Evolutionary conservation across 2,888 invertebrate species (phyloP).

Genomic region (Lasioglossum villosulum): DNA sequence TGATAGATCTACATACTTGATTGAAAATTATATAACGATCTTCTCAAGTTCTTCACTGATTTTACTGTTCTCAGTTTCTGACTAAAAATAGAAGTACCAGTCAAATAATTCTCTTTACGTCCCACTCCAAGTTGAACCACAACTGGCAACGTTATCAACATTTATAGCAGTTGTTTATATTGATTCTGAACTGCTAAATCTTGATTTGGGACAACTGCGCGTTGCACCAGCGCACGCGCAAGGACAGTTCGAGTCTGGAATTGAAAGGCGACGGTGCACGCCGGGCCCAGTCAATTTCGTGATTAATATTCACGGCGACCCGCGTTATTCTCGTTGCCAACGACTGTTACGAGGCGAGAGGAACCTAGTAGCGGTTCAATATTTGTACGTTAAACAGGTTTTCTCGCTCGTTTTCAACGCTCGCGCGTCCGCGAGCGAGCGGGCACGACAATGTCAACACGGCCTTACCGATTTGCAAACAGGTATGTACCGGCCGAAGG

Average conservation of each 20-base stretch:
- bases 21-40: too few species aligned
- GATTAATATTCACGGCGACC: slow-evolving; percentile 19
- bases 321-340: slow-evolving; percentile 31
- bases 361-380: slow-evolving; percentile 61
- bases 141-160: too few species aligned
- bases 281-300: background rate
- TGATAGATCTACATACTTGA: background rate
- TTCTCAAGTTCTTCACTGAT: too few species aligned
- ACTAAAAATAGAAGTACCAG: too few species aligned
- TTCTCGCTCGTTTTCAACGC: slow-evolving; percentile 27
- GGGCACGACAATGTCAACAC: slow-evolving; percentile 36
- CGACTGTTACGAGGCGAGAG: slow-evolving; percentile 35
- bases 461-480: slow-evolving; percentile 31
- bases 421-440: background rate
- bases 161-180: background rate
- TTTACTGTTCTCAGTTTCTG: too few species aligned
- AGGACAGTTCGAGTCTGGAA: background rate
- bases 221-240: background rate
- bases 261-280: background rate
- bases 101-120: too few species aligned
- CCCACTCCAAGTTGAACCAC: too few species aligned
- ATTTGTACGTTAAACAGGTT: slow-evolving; percentile 66
- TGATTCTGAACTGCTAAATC: background rate
- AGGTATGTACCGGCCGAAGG: background rate
- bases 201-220: background rate